Conservation (phyloP, 2,888 invertebrate species). For the Anarsia innoxiella region DNA sequence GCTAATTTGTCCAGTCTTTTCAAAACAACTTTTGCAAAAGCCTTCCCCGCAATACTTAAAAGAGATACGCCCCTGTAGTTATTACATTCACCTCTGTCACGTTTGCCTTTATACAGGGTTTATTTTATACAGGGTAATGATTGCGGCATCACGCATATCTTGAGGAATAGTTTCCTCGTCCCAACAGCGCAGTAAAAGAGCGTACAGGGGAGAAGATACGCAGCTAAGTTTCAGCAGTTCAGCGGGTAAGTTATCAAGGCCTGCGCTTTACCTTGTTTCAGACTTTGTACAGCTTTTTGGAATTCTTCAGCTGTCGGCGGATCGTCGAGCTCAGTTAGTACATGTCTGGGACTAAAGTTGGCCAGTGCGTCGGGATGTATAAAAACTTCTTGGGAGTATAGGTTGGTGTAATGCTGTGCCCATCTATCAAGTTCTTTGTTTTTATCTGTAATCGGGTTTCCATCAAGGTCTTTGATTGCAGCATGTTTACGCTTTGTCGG, state of each 20-base stretch:
- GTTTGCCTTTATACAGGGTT: neutral
- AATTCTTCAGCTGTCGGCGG: neutral
- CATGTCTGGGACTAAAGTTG: neutral
- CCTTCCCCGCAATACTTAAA: neutral
- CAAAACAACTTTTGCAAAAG: neutral
- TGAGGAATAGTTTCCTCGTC: no score
- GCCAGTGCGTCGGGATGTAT: neutral
- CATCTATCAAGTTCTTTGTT: neutral
- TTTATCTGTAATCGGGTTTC: conserved; percentile 5
- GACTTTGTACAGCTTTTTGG: neutral
- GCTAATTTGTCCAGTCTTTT: neutral
- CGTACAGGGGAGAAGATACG: no score
- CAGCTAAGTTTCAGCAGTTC: neutral
- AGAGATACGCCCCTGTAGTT: neutral
- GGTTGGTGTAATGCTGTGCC: neutral
- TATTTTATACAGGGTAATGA: no score
- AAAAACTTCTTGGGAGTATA: neutral
- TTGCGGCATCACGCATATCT: no score
- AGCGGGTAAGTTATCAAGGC: neutral
- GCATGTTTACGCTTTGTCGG: no score
- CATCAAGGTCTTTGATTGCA: conserved; percentile 9
- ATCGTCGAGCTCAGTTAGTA: neutral
- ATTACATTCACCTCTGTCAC: neutral
- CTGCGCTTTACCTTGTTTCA: neutral
- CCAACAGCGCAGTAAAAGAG: no score